Evolutionary conservation across 2,888 invertebrate species (phyloP).

Genomic region (Caenorhabditis drosophilae): DNA sequence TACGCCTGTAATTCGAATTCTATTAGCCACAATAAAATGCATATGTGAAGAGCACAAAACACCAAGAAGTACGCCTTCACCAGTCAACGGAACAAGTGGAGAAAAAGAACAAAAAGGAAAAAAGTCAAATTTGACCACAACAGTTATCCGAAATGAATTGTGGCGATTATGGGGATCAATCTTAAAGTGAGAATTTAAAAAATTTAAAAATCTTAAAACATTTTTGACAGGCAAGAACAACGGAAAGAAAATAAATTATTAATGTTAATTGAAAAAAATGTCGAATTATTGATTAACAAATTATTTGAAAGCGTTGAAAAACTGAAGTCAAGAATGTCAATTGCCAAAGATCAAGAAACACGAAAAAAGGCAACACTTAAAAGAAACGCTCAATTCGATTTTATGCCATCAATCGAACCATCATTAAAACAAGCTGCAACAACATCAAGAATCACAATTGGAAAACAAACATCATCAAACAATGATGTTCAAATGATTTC

Average conservation of each 20-base stretch:
- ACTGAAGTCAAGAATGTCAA: background rate
- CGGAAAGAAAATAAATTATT: slow-evolving; percentile 10
- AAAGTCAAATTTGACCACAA: background rate
- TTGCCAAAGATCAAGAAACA: background rate
- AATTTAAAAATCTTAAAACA: background rate
- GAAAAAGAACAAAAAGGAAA: background rate
- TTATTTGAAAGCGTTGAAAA: slow-evolving; percentile 8
- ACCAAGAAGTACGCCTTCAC: background rate
- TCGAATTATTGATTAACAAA: slow-evolving; percentile 3
- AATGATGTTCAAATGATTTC: no score
- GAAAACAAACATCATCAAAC: no score
- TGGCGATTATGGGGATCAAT: slow-evolving; percentile 13
- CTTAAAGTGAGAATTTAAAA: slow-evolving; percentile 6
- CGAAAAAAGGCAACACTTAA: background rate
- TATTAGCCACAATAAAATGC: background rate
- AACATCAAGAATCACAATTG: no score
- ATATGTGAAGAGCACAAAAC: background rate
- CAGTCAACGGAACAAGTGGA: no score
- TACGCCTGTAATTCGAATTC: background rate
- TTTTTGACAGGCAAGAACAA: slow-evolving; percentile 6
- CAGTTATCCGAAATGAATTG: slow-evolving; percentile 12
- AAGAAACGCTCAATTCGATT: background rate
- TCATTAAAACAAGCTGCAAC: background rate
- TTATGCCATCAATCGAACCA: background rate
- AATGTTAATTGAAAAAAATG: slow-evolving; percentile 6